Conservation (phyloP, 1,140 invertebrate genomes). For the Hypothenemus hampei region DNA sequence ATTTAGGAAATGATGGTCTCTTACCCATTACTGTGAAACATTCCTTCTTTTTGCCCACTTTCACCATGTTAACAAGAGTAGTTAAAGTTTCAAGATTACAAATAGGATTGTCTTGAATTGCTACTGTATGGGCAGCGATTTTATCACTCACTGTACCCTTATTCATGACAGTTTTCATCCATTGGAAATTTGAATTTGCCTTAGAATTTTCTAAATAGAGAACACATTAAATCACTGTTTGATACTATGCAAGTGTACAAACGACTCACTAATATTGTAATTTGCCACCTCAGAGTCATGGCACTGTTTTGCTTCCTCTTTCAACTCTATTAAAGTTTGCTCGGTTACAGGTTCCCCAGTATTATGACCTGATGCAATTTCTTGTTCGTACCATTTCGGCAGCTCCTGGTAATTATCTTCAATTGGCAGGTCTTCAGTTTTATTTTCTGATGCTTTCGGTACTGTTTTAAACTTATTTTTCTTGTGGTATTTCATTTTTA, state of each 20-base stretch:
- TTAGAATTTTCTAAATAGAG: slow-evolving; percentile 48
- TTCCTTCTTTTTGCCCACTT: slow-evolving; percentile 74
- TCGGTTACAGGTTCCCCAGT: slow-evolving; percentile 44
- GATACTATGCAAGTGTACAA: not conserved
- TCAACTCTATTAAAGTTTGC: slow-evolving; percentile 51
- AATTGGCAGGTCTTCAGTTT: not conserved
- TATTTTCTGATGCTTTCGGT: not conserved
- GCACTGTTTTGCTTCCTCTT: slow-evolving; percentile 56
- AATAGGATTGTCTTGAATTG: slow-evolving; percentile 80
- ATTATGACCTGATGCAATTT: slow-evolving; percentile 36
- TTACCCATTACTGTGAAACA: slow-evolving; percentile 61
- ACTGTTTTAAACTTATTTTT: slow-evolving; percentile 4
- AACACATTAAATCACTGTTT: not conserved
- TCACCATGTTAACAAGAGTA: slow-evolving; percentile 71
- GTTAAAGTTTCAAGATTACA: slow-evolving; percentile 69
- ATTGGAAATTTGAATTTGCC: slow-evolving; percentile 55
- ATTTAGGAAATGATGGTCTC: slow-evolving; percentile 24
- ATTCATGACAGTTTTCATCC: slow-evolving; percentile 75
- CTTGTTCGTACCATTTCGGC: slow-evolving; percentile 33
- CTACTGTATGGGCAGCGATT: slow-evolving; percentile 75
- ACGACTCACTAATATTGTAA: slow-evolving; percentile 52
- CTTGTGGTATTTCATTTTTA: slow-evolving; percentile 14
- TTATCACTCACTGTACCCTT: slow-evolving; percentile 81
- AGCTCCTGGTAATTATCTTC: slow-evolving; percentile 22
- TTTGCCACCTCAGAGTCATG: slow-evolving; percentile 46